Percentiles rank a stretch among this genome's conserved stretches.
These are phyloP conservation scores for Uromys caudimaculatus DNA, from an alignment of 2,797 vertebrate species.

Conservation along the genomic window DNA sequence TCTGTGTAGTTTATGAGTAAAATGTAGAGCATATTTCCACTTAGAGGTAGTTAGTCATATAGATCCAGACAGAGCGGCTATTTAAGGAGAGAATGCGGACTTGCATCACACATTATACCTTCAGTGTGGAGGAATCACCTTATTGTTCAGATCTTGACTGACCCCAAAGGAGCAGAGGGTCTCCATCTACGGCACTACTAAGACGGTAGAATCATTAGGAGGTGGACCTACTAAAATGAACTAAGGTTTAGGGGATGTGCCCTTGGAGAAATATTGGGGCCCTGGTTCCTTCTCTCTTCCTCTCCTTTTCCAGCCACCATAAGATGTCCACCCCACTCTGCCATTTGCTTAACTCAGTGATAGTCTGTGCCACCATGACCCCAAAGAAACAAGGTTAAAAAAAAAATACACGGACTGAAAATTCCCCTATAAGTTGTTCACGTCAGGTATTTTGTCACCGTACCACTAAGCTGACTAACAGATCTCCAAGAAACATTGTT, in stretches of 20 bases:
- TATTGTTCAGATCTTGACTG: neutral
- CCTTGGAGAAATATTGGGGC: no score
- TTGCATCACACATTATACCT: neutral
- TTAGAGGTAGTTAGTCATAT: neutral
- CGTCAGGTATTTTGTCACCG: neutral
- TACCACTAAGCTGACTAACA: neutral
- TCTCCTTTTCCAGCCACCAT: neutral
- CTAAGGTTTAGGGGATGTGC: neutral
- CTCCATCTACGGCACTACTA: neutral
- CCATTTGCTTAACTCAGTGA: neutral
- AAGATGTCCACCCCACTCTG: neutral
- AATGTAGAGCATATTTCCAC: neutral
- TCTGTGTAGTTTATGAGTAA: constrained; percentile 10
- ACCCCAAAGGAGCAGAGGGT: neutral
- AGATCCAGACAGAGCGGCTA: neutral
- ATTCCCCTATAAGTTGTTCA: neutral
- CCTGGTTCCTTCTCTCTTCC: neutral
- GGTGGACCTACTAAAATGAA: neutral
- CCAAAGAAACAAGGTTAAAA: neutral
- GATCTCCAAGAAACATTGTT: neutral
- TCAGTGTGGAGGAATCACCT: neutral
- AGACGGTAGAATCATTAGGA: no score
- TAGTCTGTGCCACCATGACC: neutral
- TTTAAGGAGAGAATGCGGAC: neutral
- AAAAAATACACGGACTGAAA: neutral